Base-by-base conservation (phyloP, 2,797 vertebrate species). In the Natrix natrix region DNA sequence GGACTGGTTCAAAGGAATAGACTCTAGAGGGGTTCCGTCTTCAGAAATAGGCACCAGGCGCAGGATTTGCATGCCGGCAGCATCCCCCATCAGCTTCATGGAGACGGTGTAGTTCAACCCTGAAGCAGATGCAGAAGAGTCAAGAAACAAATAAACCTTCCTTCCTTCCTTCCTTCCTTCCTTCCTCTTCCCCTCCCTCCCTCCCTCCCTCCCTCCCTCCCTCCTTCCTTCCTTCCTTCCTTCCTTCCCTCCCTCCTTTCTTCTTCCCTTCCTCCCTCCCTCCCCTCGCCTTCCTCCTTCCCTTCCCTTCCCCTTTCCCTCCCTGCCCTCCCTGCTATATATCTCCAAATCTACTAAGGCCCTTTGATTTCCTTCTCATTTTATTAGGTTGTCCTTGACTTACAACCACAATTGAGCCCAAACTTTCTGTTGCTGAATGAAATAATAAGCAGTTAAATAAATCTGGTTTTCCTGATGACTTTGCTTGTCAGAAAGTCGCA, bases 191-290 rank as follows among this genome's bases (percentile, higher is more conserved):
- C 17, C 59, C 1, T 0, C 4, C 8, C 24, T 24, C 1, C 59
- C 6, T 22, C 1, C 6, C 20, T 1, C 17, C 20, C 0, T 2
- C 5, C 20, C 2, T 10, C 2, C 8, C 0, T 13, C 2, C 12
- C 5, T 8, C 6, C 59, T 2, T 8, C 1, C 20, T 0, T 24
- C 2, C 57, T 7, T 57, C 48, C 66, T 74, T 8, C 66, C 66
- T 74, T 32, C 66, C 66, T 17, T 32, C n/a, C 28, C 12, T 63
- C 61, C 26, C 28, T 61, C 26, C 26, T 63, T 28, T 10, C 61
- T 63, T 12, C 5, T 7, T 22, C 0, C 2, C 60, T 4, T 4
- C 22, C 7, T 20, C 10, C 24, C 59, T 24, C 8, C 59, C 60
- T 26, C 10, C 60, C 24, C 3, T 26, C 24, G 4, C 3, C 17